Percentiles rank a stretch among this genome's conserved stretches.
Evolutionary conservation across 2,113 vertebrate species (phyloP).

Genomic region (Delphinus delphis): DNA sequence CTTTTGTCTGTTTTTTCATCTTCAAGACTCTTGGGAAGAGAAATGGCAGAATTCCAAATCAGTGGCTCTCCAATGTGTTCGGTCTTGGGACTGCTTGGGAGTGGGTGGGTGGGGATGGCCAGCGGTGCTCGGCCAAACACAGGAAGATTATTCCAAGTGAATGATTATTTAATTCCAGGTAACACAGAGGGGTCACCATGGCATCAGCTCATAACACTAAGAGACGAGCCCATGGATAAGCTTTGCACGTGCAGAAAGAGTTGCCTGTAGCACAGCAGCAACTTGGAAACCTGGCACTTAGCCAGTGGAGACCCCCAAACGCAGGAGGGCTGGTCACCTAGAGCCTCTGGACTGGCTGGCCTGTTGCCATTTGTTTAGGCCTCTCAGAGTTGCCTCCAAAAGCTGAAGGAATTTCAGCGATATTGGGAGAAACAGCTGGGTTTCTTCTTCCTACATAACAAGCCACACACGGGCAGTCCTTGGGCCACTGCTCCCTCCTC

Average conservation of each 20-base stretch:
- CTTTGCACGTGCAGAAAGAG: not conserved
- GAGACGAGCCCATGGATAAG: not conserved
- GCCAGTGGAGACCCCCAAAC: rapidly evolving
- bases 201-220: not conserved
- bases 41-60: not conserved
- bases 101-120: not conserved
- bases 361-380: not conserved
- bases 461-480: rapidly evolving
- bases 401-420: not conserved
- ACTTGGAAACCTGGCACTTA: not conserved
- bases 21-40: not conserved
- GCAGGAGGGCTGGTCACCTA: not conserved
- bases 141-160: not conserved
- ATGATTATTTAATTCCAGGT: not conserved
- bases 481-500: too few relatives aligned
- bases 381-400: not conserved
- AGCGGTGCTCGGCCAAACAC: not conserved
- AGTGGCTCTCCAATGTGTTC: not conserved
- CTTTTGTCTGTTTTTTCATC: not conserved
- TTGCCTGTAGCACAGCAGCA: not conserved
- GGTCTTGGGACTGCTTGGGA: not conserved
- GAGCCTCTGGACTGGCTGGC: not conserved
- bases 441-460: not conserved
- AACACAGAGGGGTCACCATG: too few relatives aligned
- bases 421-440: not conserved